Conservation (phyloP, 37 sponge, comb jelly and placozoan species). For the Aphrocallistes beatrix region DNA sequence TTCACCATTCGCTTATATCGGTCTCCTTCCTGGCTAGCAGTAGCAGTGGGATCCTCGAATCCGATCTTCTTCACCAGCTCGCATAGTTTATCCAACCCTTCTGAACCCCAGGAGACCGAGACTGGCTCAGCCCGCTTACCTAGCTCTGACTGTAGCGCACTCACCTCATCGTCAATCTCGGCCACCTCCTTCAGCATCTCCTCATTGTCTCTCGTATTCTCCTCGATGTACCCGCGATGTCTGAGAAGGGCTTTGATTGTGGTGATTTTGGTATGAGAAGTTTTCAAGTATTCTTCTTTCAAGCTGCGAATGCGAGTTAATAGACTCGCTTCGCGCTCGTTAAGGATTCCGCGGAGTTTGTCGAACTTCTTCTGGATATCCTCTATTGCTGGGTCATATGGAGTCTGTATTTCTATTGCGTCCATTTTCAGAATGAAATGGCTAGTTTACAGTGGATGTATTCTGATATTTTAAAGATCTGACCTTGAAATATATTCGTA, state of each 20-base stretch:
- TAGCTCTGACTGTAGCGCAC: background rate
- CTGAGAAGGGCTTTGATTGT: background rate
- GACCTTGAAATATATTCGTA: too few relatives aligned
- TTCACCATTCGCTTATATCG: too few relatives aligned
- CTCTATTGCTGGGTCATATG: background rate
- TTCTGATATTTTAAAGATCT: too few relatives aligned
- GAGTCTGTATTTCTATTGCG: too few relatives aligned
- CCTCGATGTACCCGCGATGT: background rate
- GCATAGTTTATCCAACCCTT: background rate
- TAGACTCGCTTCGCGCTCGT: background rate
- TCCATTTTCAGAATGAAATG: too few relatives aligned
- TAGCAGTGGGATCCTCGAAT: background rate
- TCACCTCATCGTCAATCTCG: background rate
- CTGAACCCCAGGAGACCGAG: background rate
- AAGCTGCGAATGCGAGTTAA: background rate
- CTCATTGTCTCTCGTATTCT: background rate
- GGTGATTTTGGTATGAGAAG: background rate
- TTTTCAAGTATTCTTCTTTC: background rate
- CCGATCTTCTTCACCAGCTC: background rate
- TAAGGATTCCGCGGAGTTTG: background rate
- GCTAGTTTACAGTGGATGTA: too few relatives aligned
- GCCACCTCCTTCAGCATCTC: background rate
- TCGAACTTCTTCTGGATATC: background rate
- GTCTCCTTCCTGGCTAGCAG: too few relatives aligned
- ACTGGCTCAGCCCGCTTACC: background rate